These are phyloP conservation scores for Frankliniella intonsa DNA, from an alignment of 2,888 invertebrate genomes.

Conservation along the genomic window DNA sequence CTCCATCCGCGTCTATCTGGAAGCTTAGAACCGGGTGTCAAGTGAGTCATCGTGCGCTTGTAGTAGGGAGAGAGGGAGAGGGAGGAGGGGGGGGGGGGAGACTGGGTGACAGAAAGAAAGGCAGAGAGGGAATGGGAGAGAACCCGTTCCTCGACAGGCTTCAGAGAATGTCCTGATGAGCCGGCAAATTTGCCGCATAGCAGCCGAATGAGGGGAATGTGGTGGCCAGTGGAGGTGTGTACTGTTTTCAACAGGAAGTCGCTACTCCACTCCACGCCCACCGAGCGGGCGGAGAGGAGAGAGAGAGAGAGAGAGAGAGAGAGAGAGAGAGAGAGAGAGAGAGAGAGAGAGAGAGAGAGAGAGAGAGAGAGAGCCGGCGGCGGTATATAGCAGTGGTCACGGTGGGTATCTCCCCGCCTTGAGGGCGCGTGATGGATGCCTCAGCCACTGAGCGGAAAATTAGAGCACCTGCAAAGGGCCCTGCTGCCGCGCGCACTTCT, in stretches of 20 bases:
- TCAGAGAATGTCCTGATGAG: no score
- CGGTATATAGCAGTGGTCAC: no score
- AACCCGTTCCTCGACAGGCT: background rate
- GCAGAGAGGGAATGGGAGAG: background rate
- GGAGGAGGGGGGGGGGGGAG: background rate
- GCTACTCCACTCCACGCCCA: no score
- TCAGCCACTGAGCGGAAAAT: no score
- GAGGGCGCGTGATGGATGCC: no score
- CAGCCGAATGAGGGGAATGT: no score
- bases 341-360: background rate
- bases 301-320: background rate
- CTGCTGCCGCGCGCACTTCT: no score
- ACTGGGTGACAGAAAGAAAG: background rate
- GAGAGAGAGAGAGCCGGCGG: background rate
- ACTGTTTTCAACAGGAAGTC: no score
- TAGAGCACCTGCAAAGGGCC: no score
- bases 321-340: background rate
- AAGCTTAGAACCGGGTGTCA: background rate
- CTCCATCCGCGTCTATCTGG: background rate
- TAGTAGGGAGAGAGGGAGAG: background rate
- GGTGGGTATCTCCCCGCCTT: no score
- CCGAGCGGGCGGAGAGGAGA: background rate
- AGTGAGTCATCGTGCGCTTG: slow-evolving; percentile 10
- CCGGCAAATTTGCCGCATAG: no score
- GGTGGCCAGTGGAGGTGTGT: no score